Conservation (phyloP, 1,140 invertebrate species). For the Cotesia chilonis region DNA sequence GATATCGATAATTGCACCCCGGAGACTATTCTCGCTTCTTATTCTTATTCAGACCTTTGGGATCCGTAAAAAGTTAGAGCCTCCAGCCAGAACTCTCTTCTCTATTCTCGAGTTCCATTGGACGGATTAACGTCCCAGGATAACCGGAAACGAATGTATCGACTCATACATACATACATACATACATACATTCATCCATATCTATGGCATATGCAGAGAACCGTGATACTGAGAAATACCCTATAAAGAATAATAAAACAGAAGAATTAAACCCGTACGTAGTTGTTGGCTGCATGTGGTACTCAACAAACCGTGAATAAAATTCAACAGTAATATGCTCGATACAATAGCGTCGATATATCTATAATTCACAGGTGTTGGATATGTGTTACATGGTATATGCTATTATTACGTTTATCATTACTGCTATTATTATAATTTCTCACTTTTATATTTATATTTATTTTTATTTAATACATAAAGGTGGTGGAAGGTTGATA, state of each 20-base stretch:
- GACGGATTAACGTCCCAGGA: neutral
- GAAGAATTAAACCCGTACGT: too few relatives aligned
- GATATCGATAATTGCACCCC: constrained; percentile 50
- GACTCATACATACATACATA: too few relatives aligned
- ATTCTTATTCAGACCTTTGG: neutral
- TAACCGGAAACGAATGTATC: neutral
- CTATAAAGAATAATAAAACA: neutral
- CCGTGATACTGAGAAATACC: neutral
- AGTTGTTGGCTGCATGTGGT: neutral
- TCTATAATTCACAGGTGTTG: constrained; percentile 30
- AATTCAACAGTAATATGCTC: constrained; percentile 23
- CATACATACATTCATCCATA: too few relatives aligned
- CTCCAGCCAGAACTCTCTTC: neutral
- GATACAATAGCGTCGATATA: constrained; percentile 20
- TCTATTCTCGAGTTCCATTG: neutral
- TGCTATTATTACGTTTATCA: constrained; percentile 1
- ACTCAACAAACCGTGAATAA: constrained; percentile 12
- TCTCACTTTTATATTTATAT: neutral
- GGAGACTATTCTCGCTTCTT: constrained; percentile 25
- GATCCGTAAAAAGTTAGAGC: constrained; percentile 1
- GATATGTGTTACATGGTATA: constrained; percentile 13
- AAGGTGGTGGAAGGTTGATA: too few relatives aligned
- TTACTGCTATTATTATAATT: constrained; percentile 1
- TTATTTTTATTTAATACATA: neutral
- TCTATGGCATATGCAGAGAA: neutral